Conservation (phyloP, 2,888 invertebrate species). For the Cataglyphis rosenhaueri region DNA sequence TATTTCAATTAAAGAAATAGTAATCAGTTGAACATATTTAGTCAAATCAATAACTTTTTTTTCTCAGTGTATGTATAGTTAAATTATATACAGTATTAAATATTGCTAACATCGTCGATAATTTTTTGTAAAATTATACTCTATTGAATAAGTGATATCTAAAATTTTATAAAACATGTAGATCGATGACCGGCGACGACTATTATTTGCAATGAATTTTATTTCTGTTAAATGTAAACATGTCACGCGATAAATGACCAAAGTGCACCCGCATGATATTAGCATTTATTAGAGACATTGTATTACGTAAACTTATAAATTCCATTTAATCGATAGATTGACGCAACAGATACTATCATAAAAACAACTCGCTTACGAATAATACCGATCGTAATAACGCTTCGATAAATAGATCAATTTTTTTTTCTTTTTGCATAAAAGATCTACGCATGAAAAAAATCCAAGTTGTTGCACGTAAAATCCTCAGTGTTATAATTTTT, state of each 20-base stretch:
- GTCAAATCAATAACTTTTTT: too few species aligned
- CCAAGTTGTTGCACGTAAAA: not conserved
- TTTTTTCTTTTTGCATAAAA: not conserved
- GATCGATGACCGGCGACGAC: not conserved
- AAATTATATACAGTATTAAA: too few species aligned
- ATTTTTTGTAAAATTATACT: conserved; percentile 63
- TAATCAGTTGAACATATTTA: too few species aligned
- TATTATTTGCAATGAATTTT: not conserved
- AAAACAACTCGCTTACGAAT: not conserved
- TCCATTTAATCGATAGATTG: not conserved
- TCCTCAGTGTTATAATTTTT: not conserved
- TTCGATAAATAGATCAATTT: not conserved
- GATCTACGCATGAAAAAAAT: not conserved
- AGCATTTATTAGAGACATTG: conserved; percentile 22
- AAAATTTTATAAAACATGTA: not conserved
- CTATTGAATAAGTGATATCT: not conserved
- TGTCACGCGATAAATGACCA: conserved; percentile 60
- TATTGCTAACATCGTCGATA: conserved; percentile 74
- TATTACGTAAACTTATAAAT: conserved; percentile 50
- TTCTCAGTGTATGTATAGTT: too few species aligned
- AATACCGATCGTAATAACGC: not conserved
- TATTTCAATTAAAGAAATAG: too few species aligned
- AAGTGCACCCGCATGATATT: conserved; percentile 66
- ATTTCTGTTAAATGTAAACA: not conserved
- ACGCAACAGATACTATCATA: not conserved